phyloP scores from a whole-genome alignment of 2,797 vertebrate genomes.

The Poecilia velifera region DNA sequence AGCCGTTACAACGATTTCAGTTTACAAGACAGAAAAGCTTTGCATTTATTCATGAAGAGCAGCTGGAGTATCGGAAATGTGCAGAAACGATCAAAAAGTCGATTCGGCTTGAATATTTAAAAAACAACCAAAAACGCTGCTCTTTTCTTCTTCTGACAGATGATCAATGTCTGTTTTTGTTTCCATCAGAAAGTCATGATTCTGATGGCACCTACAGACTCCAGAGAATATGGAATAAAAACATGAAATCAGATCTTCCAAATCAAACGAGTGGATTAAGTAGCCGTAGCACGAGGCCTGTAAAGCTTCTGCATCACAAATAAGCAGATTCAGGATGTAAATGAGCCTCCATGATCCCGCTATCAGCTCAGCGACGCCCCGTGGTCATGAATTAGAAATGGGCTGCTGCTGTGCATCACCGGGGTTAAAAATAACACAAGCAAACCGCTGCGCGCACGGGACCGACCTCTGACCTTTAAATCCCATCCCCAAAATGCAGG shows the following conservation, averaged over 20 bases:
- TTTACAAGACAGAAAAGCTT: background rate
- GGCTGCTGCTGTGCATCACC: conserved; percentile 11
- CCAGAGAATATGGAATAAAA: background rate
- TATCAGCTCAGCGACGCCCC: conserved; percentile 29
- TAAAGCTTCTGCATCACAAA: conserved; percentile 15
- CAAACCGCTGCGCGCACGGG: conserved; percentile 58
- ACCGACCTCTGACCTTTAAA: conserved; percentile 68
- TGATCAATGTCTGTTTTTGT: background rate
- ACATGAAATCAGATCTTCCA: background rate
- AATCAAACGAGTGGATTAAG: conserved; percentile 10
- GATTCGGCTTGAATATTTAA: background rate
- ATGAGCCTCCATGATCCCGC: conserved; percentile 11
- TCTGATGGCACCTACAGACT: background rate
- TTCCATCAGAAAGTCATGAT: background rate
- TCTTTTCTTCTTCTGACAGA: background rate
- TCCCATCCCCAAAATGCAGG: conserved; percentile 60
- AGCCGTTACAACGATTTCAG: background rate
- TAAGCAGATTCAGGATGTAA: conserved; percentile 6
- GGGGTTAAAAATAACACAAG: conserved; percentile 64
- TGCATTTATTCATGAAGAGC: background rate
- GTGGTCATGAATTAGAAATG: conserved; percentile 43
- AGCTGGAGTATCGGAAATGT: background rate
- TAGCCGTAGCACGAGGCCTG: background rate
- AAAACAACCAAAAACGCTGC: background rate
- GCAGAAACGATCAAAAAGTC: background rate